Conservation (phyloP, 2,113 vertebrate species). For the Equus quagga region DNA sequence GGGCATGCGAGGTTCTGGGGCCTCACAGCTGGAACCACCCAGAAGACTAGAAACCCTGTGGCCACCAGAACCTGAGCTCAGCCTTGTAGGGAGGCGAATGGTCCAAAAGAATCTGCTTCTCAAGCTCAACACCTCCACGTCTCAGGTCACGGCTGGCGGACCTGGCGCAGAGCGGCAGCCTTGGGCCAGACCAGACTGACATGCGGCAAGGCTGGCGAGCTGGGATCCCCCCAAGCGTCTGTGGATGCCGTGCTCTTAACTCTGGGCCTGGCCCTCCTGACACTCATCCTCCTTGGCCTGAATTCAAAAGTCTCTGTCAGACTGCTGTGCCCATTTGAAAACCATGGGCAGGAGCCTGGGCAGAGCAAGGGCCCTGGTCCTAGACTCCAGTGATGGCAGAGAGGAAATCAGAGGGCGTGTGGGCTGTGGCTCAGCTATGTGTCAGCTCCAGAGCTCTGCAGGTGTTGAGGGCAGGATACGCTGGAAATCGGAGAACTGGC, state of each 20-base stretch:
- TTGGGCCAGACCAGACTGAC: background rate
- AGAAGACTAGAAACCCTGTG: background rate
- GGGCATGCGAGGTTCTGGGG: background rate
- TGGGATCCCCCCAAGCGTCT: background rate
- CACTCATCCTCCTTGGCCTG: background rate
- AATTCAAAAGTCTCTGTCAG: background rate
- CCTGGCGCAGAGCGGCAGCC: accelerated
- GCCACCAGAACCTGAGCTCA: background rate
- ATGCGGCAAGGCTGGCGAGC: accelerated
- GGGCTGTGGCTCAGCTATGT: background rate
- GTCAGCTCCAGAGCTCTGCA: background rate
- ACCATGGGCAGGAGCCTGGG: background rate
- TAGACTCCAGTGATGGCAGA: background rate
- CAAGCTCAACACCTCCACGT: background rate
- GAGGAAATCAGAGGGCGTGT: background rate
- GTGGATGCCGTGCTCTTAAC: accelerated
- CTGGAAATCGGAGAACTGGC: background rate
- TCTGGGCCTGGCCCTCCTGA: background rate
- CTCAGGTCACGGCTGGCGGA: background rate
- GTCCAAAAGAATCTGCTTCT: background rate
- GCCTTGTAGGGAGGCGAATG: background rate
- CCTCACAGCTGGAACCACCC: background rate
- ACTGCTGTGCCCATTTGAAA: background rate
- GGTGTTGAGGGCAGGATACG: background rate
- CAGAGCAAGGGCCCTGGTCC: background rate